Evolutionary conservation across 2,888 invertebrate species (phyloP), one percentile per base, ranked within the genome.

Genomic region (Leptarthrus brevirostris): DNA sequence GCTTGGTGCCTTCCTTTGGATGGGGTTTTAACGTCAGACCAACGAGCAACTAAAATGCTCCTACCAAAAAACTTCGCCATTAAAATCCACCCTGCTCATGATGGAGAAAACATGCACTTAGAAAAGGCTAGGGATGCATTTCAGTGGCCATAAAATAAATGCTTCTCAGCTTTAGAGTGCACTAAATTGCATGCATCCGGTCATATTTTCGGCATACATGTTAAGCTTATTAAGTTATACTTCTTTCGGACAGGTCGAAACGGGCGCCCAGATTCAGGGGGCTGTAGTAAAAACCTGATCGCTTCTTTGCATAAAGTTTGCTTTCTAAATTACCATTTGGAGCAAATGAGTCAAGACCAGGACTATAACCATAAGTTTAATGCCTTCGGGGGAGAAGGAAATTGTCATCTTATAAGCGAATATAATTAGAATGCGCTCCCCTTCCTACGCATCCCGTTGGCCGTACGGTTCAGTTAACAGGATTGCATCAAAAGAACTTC

Each of bases 91-190:
- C 64, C 64, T 64, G 64, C 22, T 64, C 64, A 64, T 64, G 14
- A 64, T 64, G 64, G 44, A 64, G 44, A 64, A 44, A 64, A 64
- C 64, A 71, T 74, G 74, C 71, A 74, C 70, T 74, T 53, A 52
- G 72, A 52, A 64, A 20, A 64, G 72, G 74, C 61, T 54, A 66
- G 66, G 66, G 66, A 72, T 74, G 72, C 74, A 66, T 61, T 74
- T 74, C 64, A 74, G 74, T 74, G 56, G 70, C 72, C 72, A 72
- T 74, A 64, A 64, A 64, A 64, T 64, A 64, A 64, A 64, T 64
- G 18, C 64, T 47, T 40, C 64, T 44, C 20, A 36, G 64, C 64
- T 64, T 64, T 64, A n/a, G 47, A 64, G 64, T 24, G 22, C 64
- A 64, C 64, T 64, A 44, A 64, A 64, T 44, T 64, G 64, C 44